A percentile compares a stretch with the other conserved stretches of the same genome.
Evolutionary conservation across 2,113 vertebrate genomes (phyloP).

Genomic region (Pangasianodon gigas): DNA sequence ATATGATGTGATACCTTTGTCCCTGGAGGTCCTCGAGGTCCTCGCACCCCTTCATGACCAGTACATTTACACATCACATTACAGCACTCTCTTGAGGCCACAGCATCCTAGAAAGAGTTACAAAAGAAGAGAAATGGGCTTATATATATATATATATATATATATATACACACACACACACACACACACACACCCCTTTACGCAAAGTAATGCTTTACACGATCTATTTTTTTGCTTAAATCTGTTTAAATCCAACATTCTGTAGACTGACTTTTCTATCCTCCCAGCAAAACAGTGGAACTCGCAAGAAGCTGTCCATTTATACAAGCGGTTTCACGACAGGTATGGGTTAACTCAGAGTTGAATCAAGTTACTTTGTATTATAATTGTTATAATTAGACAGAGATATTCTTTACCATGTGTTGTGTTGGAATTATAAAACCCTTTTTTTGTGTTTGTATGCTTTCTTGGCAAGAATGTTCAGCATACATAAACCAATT

Average conservation of each 20-base stretch:
- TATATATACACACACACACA: too few species aligned
- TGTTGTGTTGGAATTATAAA: background rate
- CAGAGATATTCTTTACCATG: background rate
- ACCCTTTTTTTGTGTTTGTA: background rate
- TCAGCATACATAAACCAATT: background rate
- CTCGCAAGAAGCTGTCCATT: background rate
- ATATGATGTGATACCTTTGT: constrained; percentile 70
- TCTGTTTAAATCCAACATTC: background rate
- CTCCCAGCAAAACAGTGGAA: background rate
- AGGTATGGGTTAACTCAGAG: background rate
- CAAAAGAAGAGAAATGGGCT: background rate
- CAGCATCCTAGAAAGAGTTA: constrained; percentile 64
- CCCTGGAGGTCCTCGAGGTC: constrained; percentile 70
- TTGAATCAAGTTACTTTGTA: background rate
- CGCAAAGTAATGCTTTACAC: background rate
- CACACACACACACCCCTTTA: background rate
- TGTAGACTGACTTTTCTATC: background rate
- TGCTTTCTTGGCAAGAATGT: background rate
- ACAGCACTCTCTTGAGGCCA: constrained; percentile 82
- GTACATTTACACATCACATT: constrained; percentile 77
- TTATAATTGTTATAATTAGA: background rate
- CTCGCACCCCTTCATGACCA: constrained; percentile 76
- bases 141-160: background rate
- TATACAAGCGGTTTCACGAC: background rate
- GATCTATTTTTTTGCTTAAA: background rate